Evolutionary conservation across 2,113 vertebrate species (phyloP).

Genomic region (Pygoscelis antarcticus): DNA sequence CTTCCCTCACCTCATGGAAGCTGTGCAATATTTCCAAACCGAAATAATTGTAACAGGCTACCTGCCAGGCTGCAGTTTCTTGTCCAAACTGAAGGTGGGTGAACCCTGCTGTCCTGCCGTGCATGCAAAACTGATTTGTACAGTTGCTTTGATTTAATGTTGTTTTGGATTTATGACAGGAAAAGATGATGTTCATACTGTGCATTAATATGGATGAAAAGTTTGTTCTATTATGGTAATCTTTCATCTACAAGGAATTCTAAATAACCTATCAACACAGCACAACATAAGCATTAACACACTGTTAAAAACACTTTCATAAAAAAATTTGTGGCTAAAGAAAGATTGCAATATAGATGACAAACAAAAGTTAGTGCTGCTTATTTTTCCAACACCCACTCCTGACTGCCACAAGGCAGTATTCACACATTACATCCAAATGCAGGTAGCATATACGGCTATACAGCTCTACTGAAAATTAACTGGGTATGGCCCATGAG

Average conservation of each 20-base stretch:
- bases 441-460: background rate
- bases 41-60: background rate
- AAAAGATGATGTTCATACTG: background rate
- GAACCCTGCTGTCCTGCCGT: background rate
- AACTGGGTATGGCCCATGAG: background rate
- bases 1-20: background rate
- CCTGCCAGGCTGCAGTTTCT: background rate
- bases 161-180: background rate
- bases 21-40: background rate
- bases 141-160: background rate
- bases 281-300: background rate
- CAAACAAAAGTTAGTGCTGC: background rate
- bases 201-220: background rate
- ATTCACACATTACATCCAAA: background rate
- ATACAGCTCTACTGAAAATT: background rate
- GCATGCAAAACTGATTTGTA: background rate
- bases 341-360: background rate
- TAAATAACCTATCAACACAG: background rate
- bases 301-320: background rate
- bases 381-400: background rate
- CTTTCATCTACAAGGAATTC: background rate
- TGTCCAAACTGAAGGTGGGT: background rate
- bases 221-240: background rate
- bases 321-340: background rate
- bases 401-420: background rate